phyloP scores from a whole-genome alignment of 1,140 invertebrate genomes.

The Macrocentrus cingulum region DNA sequence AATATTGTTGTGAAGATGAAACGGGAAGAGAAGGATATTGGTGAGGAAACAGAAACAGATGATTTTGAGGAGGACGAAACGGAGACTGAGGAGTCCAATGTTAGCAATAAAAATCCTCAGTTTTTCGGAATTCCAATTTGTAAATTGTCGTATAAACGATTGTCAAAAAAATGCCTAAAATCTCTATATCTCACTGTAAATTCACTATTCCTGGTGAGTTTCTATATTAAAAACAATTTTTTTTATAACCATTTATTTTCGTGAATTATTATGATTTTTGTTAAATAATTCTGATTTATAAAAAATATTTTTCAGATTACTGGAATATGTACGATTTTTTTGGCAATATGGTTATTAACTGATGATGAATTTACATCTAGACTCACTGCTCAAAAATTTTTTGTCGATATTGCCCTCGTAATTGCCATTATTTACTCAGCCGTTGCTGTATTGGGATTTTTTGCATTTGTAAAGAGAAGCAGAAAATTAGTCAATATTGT shows the following conservation, averaged over 20 bases:
- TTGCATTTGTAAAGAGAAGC: slow-evolving; percentile 33
- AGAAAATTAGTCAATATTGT: slow-evolving; percentile 32
- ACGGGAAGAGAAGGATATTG: slow-evolving; percentile 20
- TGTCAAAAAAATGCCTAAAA: slow-evolving; percentile 34
- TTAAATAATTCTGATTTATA: too few relatives aligned
- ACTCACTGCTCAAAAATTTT: slow-evolving; percentile 36
- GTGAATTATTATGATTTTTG: too few relatives aligned
- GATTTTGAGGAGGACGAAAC: slow-evolving; percentile 33
- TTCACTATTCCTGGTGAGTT: slow-evolving; percentile 32
- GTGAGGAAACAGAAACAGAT: slow-evolving; percentile 36
- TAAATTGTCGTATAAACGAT: slow-evolving; percentile 28
- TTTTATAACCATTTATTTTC: too few relatives aligned
- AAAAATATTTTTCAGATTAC: slow-evolving; percentile 36
- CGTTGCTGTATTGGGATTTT: slow-evolving; percentile 33
- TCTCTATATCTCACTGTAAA: slow-evolving; percentile 33
- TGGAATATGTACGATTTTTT: slow-evolving; percentile 33
- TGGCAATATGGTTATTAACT: slow-evolving; percentile 37
- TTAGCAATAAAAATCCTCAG: slow-evolving; percentile 27
- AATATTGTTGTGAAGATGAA: slow-evolving; percentile 22
- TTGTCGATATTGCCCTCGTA: slow-evolving; percentile 33
- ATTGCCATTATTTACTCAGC: slow-evolving; percentile 26
- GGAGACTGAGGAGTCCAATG: slow-evolving; percentile 31
- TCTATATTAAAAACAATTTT: not conserved
- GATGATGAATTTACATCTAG: slow-evolving; percentile 37
- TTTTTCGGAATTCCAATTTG: slow-evolving; percentile 30